Evolutionary conservation across 2,797 vertebrate genomes (phyloP), one percentile per base, ranked within the genome.

Genomic region (Sebastes wilsoni): DNA sequence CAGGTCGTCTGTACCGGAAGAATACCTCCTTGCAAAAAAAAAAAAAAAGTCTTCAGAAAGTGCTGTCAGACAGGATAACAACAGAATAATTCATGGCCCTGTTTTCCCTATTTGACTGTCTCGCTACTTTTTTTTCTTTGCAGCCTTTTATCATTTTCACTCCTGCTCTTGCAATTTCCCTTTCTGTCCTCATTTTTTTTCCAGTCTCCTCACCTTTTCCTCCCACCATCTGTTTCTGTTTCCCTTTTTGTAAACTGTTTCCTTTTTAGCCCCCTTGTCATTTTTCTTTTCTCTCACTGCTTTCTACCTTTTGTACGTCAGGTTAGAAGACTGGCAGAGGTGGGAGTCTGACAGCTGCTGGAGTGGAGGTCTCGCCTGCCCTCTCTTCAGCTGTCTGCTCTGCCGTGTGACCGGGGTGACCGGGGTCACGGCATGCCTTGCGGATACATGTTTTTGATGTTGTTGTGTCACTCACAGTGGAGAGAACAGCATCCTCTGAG

Each of bases 1-100:
- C 84, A 83, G 87, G 87, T 92, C 75, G 30, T 82, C 79, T 87
- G 83, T 80, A 89, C 61, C 22, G 49, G 79, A 82, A 81, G 76
- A 90, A 82, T 34, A 86, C 62, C 74, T 86, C 25, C 55, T 86
- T 85, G 83, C 69, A 27, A 69, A 75, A 69, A 80, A 38, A 59
- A 27, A 27, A 18, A 83, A 66, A 27, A 83, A 75, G 32, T 49
- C 81, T 85, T 84, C 61, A 42, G 89, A 91, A 87, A 84, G 69
- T 56, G 61, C 83, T 86, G 86, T 92, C 86, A 92, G 79, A 88
- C 77, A 79, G 72, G 77, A 92, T 89, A 79, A 83, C 61, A 89
- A 79, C 79, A 84, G 84, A 94, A 94, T 94, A 92, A 94, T 94
- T 92, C 80, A 93, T 89, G 77, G 72, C 64, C 22, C 34, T 85